Evolutionary conservation across 2,888 invertebrate species (phyloP), one percentile per base, ranked within the genome.

Genomic region (Thysanoteuthis rhombus): DNA sequence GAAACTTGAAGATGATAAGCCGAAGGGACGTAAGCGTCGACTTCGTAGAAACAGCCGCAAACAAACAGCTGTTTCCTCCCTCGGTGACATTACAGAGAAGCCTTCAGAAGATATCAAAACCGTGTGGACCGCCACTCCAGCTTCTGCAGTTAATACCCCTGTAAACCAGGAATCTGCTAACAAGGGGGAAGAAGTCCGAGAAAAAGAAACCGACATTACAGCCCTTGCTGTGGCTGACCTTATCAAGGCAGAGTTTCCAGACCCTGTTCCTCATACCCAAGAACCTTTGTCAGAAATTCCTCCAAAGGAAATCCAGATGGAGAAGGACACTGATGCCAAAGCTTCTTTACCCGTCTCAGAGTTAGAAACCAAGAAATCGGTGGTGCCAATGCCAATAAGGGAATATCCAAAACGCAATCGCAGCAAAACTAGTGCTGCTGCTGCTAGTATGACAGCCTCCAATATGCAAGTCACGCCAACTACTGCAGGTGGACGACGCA

Each of bases 201-300:
- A 42, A 32, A 92, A 45, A 40, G 12, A 19, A 19, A 92, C 92
- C 5, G 92, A 92, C n/a, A 42, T 92, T 38, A 92, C 92, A 42
- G 92, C 92, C 16, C 92, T 92, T n/a, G 92, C 92, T 40, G 92
- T 92, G 40, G 92, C 92, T 40, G 45, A 92, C 36, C 92, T 92
- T 40, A 92, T 93, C 39, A 93, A 93, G 58, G 93, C 93, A 93
- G 93, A 93, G 93, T 93, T 93, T 58, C 38, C 47, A 58, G 58
- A 58, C 36, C 39, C 45, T 32, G 39, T 93, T 58, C 39, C 39
- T 36, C 58, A 93, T 12, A 39, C 39, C 39, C 52, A 45, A 19
- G 93, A 93, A 39, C 93, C 93, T 36, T 45, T 93, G 36, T 32
- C 42, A 5, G 45, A 40, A n/a, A 45, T 40, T n/a, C 92, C 92